Evolutionary conservation across 2,113 vertebrate genomes (phyloP).

Genomic region (Psephotus haematonotus): DNA sequence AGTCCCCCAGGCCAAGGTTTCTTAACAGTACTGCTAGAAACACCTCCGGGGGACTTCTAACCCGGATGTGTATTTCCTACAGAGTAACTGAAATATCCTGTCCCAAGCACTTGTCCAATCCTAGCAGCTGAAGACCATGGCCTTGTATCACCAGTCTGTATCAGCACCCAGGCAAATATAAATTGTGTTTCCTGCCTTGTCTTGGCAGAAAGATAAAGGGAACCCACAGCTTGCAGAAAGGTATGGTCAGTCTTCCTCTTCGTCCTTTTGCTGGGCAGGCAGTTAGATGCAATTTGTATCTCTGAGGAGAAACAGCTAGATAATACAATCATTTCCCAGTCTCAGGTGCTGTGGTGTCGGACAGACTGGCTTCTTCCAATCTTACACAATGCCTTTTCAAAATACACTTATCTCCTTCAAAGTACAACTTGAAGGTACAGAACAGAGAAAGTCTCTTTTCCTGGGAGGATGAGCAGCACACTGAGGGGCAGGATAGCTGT

Average conservation of each 20-base stretch:
- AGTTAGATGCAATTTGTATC: neutral
- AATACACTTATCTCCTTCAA: neutral
- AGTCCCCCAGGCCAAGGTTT: neutral
- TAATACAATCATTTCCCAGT: neutral
- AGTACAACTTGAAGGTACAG: neutral
- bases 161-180: neutral
- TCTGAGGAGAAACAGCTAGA: neutral
- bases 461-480: neutral
- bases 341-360: neutral
- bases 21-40: neutral
- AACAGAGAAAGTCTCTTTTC: neutral
- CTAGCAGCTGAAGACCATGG: neutral
- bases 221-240: neutral
- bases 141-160: neutral
- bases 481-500: neutral
- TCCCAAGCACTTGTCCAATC: neutral
- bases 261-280: neutral
- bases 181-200: neutral
- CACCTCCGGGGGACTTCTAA: neutral
- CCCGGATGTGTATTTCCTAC: neutral
- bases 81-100: neutral
- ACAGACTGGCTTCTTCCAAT: neutral
- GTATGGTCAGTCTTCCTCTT: neutral
- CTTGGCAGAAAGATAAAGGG: neutral
- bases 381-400: neutral